Conservation (phyloP, 53 echinoderm and acorn worm genomes). For the Echinarachnius parma region DNA sequence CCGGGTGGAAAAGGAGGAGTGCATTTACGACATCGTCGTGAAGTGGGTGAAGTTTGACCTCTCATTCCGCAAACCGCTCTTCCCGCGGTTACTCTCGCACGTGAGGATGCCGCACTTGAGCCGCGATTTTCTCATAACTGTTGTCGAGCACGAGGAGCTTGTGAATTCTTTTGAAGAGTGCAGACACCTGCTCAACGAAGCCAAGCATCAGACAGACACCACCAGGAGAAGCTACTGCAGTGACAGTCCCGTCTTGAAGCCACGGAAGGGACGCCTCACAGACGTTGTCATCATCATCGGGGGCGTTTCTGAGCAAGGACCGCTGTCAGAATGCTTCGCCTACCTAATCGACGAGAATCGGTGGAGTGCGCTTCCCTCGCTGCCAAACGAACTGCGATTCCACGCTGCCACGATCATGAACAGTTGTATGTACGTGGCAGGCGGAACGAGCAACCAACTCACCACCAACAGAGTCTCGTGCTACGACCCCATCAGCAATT, state of each 20-base stretch:
- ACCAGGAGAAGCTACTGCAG: conserved; percentile 93
- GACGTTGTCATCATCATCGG: conserved; percentile 97
- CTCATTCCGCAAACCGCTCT: conserved; percentile 55
- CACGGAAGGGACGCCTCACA: conserved; percentile 87
- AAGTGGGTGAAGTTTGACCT: conserved; percentile 77
- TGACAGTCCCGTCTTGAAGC: conserved; percentile 97
- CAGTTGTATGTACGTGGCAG: conserved; percentile 87
- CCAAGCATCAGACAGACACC: conserved; percentile 91
- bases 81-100: conserved; percentile 71
- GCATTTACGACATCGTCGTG: conserved; percentile 84
- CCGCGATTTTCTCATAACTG: conserved; percentile 70
- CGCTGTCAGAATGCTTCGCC: conserved; percentile 79
- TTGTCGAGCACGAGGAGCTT: conserved; percentile 87
- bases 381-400: conserved; percentile 88
- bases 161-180: conserved; percentile 77
- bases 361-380: conserved; percentile 84
- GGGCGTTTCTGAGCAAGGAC: conserved; percentile 88
- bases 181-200: conserved; percentile 69
- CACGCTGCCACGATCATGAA: conserved; percentile 88
- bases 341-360: conserved; percentile 93
- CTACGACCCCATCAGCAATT: conserved; percentile 92
- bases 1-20: conserved; percentile 94
- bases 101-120: conserved; percentile 86
- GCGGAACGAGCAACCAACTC: conserved; percentile 85
- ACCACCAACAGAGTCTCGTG: conserved; percentile 81